Conservation (phyloP, 2,888 invertebrate species). For the Acanthosepion pharaonis region DNA sequence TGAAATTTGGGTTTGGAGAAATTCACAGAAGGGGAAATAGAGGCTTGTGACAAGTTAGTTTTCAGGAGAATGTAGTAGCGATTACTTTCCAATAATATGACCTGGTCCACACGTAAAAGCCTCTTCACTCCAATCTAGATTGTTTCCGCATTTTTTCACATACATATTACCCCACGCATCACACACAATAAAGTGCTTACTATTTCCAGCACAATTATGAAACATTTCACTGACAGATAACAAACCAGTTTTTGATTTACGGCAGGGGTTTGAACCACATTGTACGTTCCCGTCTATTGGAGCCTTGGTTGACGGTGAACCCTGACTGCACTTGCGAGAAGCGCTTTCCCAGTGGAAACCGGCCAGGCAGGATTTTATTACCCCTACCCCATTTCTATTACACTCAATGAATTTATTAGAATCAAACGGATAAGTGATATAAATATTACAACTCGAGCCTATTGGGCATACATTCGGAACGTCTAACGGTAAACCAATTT, state of each 20-base stretch:
- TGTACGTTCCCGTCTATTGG: background rate
- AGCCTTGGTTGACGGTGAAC: background rate
- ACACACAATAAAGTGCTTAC: background rate
- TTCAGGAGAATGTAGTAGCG: no score
- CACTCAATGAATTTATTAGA: background rate
- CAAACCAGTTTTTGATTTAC: background rate
- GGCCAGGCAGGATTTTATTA: background rate
- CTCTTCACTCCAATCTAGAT: background rate
- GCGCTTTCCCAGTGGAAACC: background rate
- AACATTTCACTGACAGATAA: background rate
- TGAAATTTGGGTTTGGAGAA: no score
- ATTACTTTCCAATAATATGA: background rate
- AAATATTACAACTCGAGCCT: background rate
- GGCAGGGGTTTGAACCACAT: background rate
- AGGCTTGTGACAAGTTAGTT: no score
- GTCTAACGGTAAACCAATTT: background rate
- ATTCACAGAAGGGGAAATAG: no score
- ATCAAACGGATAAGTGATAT: background rate
- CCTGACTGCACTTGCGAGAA: background rate
- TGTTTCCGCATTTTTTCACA: background rate
- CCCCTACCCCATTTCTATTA: background rate
- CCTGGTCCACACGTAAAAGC: background rate
- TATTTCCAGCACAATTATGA: background rate
- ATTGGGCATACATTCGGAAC: background rate
- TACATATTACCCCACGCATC: background rate